phyloP scores from a whole-genome alignment of 2,113 vertebrate species.

The Gymnorhina tibicen region DNA sequence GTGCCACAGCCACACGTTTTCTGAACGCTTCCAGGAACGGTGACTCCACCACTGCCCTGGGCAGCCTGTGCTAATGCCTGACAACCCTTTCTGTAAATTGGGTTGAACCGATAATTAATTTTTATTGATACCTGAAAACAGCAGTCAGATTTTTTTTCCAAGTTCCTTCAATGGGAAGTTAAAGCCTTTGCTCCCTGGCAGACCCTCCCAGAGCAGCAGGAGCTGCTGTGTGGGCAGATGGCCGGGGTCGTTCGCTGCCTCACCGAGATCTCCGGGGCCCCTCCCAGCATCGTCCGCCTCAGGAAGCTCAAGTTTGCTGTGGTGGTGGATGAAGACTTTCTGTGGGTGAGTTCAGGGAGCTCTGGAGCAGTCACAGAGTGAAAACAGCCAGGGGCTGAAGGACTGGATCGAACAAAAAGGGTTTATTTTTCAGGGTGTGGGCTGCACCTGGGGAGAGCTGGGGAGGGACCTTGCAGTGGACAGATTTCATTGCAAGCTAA shows the following conservation, averaged over 20 bases:
- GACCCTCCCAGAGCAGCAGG: constrained; percentile 80
- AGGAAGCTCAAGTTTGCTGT: constrained; percentile 82
- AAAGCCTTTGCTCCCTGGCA: background rate
- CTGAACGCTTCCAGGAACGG: background rate
- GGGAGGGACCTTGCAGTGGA: background rate
- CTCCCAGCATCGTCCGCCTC: constrained; percentile 70
- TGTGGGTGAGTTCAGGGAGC: constrained; percentile 76
- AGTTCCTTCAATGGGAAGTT: background rate
- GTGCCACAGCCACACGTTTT: background rate
- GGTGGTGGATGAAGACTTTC: constrained; percentile 67
- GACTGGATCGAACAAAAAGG: background rate
- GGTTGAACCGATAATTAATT: background rate
- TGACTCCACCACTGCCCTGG: background rate
- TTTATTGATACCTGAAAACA: background rate
- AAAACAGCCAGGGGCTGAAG: no score
- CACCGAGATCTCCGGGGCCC: constrained; percentile 69
- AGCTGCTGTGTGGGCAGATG: constrained; percentile 85
- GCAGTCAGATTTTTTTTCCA: background rate
- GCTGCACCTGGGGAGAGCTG: background rate
- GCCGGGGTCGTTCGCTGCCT: constrained; percentile 79
- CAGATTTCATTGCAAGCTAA: background rate
- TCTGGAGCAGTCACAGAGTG: background rate
- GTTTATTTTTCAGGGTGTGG: background rate
- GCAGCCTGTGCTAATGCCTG: background rate
- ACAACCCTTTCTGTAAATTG: background rate